Conservation (phyloP, 2,797 vertebrate species). For the Falco biarmicus region DNA sequence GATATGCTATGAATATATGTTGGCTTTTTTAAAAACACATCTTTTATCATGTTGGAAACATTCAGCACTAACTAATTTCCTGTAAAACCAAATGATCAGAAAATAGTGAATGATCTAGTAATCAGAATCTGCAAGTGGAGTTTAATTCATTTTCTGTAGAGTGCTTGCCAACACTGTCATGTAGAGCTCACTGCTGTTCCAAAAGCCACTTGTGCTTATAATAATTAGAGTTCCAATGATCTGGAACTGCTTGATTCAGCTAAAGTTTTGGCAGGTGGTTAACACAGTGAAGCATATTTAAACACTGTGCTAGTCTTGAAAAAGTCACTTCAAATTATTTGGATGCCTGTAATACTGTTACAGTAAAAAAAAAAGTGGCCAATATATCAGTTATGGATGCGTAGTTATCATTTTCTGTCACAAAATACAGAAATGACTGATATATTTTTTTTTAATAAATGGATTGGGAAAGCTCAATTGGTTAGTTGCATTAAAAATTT, state of each 20-base stretch:
- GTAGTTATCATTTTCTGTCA: background rate
- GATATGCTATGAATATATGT: background rate
- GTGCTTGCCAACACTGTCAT: constrained; percentile 48
- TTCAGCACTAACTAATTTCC: background rate
- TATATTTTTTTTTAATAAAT: background rate
- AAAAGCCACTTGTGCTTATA: constrained; percentile 61
- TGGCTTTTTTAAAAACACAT: background rate
- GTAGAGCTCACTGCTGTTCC: constrained; percentile 58
- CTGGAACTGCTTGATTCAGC: constrained; percentile 75
- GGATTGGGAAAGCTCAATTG: background rate
- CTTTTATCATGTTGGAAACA: background rate
- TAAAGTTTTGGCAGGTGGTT: constrained; percentile 73
- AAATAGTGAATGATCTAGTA: constrained; percentile 47
- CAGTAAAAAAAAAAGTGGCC: background rate
- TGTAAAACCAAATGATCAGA: constrained; percentile 4
- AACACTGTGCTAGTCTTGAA: constrained; percentile 63
- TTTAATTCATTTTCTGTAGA: constrained; percentile 55
- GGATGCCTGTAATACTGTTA: constrained; percentile 9
- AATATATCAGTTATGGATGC: background rate
- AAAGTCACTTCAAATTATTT: constrained; percentile 42
- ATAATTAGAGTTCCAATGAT: constrained; percentile 70
- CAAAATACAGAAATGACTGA: background rate
- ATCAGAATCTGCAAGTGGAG: constrained; percentile 41
- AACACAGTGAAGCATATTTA: constrained; percentile 49
- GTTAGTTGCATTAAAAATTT: background rate